Base-by-base conservation (phyloP, 2,888 invertebrate genomes). In the Cacoxenus indagator region DNA sequence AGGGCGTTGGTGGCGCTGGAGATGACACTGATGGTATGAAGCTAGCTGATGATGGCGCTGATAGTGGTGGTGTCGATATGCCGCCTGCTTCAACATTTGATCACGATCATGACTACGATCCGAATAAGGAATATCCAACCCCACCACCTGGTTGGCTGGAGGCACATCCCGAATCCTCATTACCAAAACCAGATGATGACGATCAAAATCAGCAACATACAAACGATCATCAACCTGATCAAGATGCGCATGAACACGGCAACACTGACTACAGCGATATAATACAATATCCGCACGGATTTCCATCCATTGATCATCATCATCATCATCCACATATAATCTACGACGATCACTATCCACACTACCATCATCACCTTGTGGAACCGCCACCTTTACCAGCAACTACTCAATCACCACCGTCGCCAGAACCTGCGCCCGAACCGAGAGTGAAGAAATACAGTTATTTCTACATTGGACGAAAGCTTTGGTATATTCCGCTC, bases 401-500 rank as follows among this genome's bases (percentile, higher is more conserved):
- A 71, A 74, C 87, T 0, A 72, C 76, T 1, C 84, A 75, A 11
- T 81, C 78, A 0, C 78, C 78, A 2, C 84, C 84, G 64, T 85
- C 84, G 0, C 81, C 84, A 3, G 86, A 84, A 46, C 83, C 79
- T 6, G 81, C 80, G 80, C 89, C 71, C 77, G 84, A 87, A 67
- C 84, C 87, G 2, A 86, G 90, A 75, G 90, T 90, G 14, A 90
- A 90, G 73, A 90, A 90, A 76, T 92, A 92, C 85, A 92, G 92
- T 76, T 93, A 93, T 85, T 93, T 92, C 78, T 92, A 91, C 79
- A 90, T 93, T 72, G 92, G 92, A 0, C 90, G 92, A 69, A 93
- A 93, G 76, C 87, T 93, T 1, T 93, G 92, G 92, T 93, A 93
- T 81, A 89, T 93, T 67, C 93, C 93, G 0, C 85, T 93, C 55